phyloP scores from a whole-genome alignment of 2,113 vertebrate species.

The Australoheros scitulus region DNA sequence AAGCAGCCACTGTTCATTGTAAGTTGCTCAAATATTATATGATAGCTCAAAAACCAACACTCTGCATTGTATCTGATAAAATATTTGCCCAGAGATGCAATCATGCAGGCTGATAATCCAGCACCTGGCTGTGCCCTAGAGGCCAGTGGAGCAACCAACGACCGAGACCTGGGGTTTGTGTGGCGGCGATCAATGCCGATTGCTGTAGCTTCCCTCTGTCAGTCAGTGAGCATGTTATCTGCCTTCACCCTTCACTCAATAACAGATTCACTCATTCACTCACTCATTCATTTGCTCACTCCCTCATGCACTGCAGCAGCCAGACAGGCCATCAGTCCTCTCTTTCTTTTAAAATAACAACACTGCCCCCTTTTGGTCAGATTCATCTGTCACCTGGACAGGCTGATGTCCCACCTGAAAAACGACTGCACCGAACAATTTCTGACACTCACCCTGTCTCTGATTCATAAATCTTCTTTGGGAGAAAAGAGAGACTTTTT shows the following conservation, averaged over 20 bases:
- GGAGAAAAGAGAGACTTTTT: constrained; percentile 44
- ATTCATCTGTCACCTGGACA: constrained; percentile 43
- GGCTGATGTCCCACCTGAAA: constrained; percentile 63
- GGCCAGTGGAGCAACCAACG: constrained; percentile 56
- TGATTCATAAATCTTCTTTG: constrained; percentile 74
- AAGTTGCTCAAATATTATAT: constrained; percentile 32
- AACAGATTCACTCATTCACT: constrained; percentile 70
- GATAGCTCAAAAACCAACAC: constrained; percentile 36
- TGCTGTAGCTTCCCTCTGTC: constrained; percentile 77
- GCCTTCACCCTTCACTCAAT: constrained; percentile 65
- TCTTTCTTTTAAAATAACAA: constrained; percentile 72
- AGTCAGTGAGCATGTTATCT: constrained; percentile 74
- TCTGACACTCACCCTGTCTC: constrained; percentile 57
- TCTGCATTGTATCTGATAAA: constrained; percentile 55
- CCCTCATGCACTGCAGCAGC: constrained; percentile 58
- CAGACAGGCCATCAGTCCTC: constrained; percentile 28
- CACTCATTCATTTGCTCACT: constrained; percentile 46
- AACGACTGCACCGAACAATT: constrained; percentile 64
- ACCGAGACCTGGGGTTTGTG: constrained; percentile 54
- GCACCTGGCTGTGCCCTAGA: constrained; percentile 49
- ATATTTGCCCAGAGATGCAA: constrained; percentile 61
- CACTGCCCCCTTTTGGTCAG: constrained; percentile 83
- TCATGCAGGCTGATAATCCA: constrained; percentile 70
- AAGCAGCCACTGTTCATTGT: neutral
- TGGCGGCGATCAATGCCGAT: constrained; percentile 74